A percentile compares a stretch with the other conserved stretches of the same genome.
phyloP scores from a whole-genome alignment of 2,888 invertebrate species.

The Parochlus steinenii region DNA sequence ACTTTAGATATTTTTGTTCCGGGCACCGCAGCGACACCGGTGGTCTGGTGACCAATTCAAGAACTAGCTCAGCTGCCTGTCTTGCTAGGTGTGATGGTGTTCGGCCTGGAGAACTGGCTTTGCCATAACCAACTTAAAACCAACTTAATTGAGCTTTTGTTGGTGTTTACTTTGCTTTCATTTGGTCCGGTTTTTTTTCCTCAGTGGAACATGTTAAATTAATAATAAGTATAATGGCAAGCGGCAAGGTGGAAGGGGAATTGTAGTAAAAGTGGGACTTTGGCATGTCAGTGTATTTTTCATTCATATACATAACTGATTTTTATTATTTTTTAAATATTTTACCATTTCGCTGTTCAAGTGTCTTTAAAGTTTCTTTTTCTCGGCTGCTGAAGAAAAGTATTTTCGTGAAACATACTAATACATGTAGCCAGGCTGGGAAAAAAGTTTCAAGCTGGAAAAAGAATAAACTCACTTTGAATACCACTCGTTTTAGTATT shows the following conservation, averaged over 20 bases:
- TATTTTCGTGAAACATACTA: constrained; percentile 5
- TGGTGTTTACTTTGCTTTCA: not conserved
- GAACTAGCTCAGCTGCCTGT: not conserved
- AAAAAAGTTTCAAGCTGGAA: too few species aligned
- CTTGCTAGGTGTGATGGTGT: not conserved
- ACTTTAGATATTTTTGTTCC: too few species aligned
- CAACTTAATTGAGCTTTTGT: not conserved
- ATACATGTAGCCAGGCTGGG: constrained; percentile 7
- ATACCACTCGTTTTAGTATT: constrained; percentile 12
- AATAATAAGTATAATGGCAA: too few species aligned
- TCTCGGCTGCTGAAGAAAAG: not conserved
- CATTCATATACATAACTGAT: constrained; percentile 11
- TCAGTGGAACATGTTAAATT: not conserved
- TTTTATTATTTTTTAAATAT: constrained; percentile 6
- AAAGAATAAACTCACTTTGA: constrained; percentile 10
- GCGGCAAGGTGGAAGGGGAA: constrained; percentile 11
- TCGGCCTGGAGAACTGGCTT: not conserved
- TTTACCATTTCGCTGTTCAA: constrained; percentile 6
- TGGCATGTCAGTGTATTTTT: constrained; percentile 6
- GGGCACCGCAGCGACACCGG: too few species aligned
- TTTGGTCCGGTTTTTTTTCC: constrained; percentile 2
- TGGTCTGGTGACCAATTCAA: not conserved
- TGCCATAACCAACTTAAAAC: not conserved
- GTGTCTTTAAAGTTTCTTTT: constrained; percentile 10
- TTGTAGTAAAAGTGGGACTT: constrained; percentile 12